Conservation (phyloP, 2,113 vertebrate species). For the Dendropsophus ebraccatus region DNA sequence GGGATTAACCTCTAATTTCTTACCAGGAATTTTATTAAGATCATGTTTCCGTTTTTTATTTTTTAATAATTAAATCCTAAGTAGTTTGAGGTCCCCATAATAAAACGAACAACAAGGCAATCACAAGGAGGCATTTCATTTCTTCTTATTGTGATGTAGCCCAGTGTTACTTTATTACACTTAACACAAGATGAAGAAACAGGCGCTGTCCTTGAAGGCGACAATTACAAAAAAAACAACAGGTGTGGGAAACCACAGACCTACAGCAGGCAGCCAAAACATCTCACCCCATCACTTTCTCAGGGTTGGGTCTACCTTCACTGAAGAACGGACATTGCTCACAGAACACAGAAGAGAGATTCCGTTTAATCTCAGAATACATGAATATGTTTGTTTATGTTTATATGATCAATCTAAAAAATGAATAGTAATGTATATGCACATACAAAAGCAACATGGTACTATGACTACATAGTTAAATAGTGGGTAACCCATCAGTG, state of each 20-base stretch:
- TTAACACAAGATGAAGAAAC: not conserved
- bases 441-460: too few species aligned
- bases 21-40: not conserved
- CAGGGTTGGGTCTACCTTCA: not conserved
- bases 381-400: too few species aligned
- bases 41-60: too few species aligned
- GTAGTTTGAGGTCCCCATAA: not conserved
- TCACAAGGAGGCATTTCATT: not conserved
- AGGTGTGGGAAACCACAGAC: slow-evolving; percentile 44
- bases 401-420: too few species aligned
- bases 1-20: slow-evolving; percentile 19
- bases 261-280: slow-evolving; percentile 27
- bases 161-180: not conserved
- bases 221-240: slow-evolving; percentile 37
- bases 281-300: not conserved
- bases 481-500: too few species aligned
- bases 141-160: too few species aligned
- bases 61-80: too few species aligned
- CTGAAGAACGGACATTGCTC: not conserved
- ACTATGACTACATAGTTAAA: too few species aligned
- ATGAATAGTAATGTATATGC: too few species aligned
- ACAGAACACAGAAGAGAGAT: not conserved
- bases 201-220: not conserved
- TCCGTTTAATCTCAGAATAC: too few species aligned
- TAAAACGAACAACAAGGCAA: not conserved